phyloP scores from a whole-genome alignment of 2,888 invertebrate genomes.

The Acleris sparsana region DNA sequence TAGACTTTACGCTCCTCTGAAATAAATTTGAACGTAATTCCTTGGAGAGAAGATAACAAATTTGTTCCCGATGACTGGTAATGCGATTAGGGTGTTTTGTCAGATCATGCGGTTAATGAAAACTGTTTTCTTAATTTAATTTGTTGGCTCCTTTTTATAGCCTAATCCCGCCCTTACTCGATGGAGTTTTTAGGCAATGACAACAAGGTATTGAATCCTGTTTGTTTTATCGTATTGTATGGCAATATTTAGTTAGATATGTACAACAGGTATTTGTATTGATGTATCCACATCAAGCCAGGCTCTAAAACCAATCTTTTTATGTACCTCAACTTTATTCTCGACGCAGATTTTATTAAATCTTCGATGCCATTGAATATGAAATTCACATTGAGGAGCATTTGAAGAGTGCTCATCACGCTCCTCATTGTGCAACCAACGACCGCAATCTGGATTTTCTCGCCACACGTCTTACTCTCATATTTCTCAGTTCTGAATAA shows the following conservation, averaged over 20 bases:
- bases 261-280: too few relatives aligned
- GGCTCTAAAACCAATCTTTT: background rate
- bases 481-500: background rate
- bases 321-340: background rate
- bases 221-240: too few relatives aligned
- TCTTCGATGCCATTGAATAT: background rate
- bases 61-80: slow-evolving; percentile 74
- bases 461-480: slow-evolving; percentile 23
- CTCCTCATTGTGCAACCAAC: slow-evolving; percentile 68
- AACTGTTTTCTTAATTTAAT: slow-evolving; percentile 52
- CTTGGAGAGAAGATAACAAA: slow-evolving; percentile 59
- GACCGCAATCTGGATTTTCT: slow-evolving; percentile 57
- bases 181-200: too few relatives aligned
- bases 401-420: slow-evolving; percentile 63
- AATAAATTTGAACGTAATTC: slow-evolving; percentile 52
- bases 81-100: slow-evolving; percentile 68
- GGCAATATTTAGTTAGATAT: too few relatives aligned
- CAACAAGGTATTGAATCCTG: too few relatives aligned
- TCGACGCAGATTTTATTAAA: background rate
- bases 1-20: slow-evolving; percentile 47
- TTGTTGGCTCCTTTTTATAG: slow-evolving; percentile 9
- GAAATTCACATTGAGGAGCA: slow-evolving; percentile 43
- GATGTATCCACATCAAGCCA: too few relatives aligned
- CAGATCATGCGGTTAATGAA: slow-evolving; percentile 77
- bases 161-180: background rate